phyloP scores from a whole-genome alignment of 2,113 vertebrate species.

The Notarius quadriscutis region DNA sequence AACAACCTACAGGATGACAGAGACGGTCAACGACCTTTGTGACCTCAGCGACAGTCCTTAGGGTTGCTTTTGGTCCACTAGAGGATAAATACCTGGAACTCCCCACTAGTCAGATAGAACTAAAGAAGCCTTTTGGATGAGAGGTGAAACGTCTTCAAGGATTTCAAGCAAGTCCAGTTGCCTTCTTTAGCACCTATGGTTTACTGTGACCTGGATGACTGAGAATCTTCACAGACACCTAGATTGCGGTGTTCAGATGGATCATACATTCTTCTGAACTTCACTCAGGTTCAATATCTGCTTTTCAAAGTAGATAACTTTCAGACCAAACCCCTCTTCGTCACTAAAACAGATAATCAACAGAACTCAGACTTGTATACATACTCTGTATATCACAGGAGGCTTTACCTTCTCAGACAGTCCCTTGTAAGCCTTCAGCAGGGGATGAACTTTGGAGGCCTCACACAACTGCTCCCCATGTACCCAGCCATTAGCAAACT shows the following conservation, averaged over 20 bases:
- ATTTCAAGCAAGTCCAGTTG: no score
- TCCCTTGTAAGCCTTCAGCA: conserved; percentile 91
- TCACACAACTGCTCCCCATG: conserved; percentile 87
- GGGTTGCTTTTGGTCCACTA: no score
- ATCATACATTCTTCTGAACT: background rate
- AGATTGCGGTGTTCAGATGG: background rate
- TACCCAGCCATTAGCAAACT: conserved; percentile 92
- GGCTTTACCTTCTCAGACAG: conserved; percentile 87
- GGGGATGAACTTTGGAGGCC: conserved; percentile 83
- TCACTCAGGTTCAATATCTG: background rate
- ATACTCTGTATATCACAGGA: background rate
- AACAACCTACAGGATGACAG: no score
- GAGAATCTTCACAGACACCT: no score
- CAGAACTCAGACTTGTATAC: background rate
- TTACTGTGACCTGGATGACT: no score
- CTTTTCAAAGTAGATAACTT: background rate
- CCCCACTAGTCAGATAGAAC: no score
- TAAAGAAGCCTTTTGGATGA: no score
- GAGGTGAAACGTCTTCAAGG: no score
- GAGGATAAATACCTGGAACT: no score
- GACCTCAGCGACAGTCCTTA: no score
- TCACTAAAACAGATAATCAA: background rate
- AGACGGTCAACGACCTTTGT: no score
- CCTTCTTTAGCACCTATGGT: no score
- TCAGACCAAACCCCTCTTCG: background rate